Evolutionary conservation across 2,888 invertebrate species (phyloP).

Genomic region (Leucozona laternaria): DNA sequence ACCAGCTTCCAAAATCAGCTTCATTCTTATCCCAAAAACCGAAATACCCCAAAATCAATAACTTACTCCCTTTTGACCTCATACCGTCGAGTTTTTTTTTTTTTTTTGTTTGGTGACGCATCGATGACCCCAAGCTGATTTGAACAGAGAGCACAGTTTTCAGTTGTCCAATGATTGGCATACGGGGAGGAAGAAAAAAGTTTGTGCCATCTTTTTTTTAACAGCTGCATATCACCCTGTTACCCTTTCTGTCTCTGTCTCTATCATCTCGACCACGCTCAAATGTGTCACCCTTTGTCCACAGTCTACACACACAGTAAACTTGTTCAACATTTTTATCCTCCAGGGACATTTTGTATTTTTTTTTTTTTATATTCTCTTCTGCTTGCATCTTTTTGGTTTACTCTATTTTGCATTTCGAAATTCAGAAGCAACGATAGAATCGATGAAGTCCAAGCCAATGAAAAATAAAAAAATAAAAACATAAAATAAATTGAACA

Average conservation of each 20-base stretch:
- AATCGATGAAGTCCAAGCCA: slow-evolving; percentile 69
- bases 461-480: slow-evolving; percentile 28
- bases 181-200: slow-evolving; percentile 60
- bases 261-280: slow-evolving; percentile 33
- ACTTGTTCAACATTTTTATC: slow-evolving; percentile 75
- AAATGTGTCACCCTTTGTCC: slow-evolving; percentile 65
- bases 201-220: slow-evolving; percentile 56
- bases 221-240: slow-evolving; percentile 38
- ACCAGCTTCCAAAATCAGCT: slow-evolving; percentile 43
- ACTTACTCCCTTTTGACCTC: slow-evolving; percentile 41
- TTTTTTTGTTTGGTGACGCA: slow-evolving; percentile 60
- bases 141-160: slow-evolving; percentile 64
- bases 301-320: slow-evolving; percentile 42
- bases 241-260: slow-evolving; percentile 33
- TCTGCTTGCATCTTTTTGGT: slow-evolving; percentile 23
- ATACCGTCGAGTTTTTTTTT: background rate
- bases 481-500: slow-evolving; percentile 62
- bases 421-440: slow-evolving; percentile 73
- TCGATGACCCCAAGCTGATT: slow-evolving; percentile 75
- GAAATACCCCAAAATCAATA: slow-evolving; percentile 66
- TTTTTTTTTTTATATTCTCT: background rate
- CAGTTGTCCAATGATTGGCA: slow-evolving; percentile 73
- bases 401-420: slow-evolving; percentile 70
- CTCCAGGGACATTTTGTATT: slow-evolving; percentile 52
- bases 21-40: slow-evolving; percentile 45